These are phyloP conservation scores for Holcopasites calliopsidis DNA, from an alignment of 1,140 invertebrate genomes.

Conservation along the genomic window DNA sequence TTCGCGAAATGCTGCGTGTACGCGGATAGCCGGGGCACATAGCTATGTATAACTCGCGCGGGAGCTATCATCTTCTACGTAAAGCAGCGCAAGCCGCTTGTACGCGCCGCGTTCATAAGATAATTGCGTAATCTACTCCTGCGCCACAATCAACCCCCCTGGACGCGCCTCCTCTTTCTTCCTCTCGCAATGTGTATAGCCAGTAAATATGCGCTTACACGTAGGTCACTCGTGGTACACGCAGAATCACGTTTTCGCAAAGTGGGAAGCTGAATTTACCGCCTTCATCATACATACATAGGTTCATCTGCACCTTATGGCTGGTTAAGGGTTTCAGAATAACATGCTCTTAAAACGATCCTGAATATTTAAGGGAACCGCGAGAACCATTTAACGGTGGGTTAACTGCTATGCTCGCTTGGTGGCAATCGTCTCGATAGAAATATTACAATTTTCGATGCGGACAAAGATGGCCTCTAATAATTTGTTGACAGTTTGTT, in stretches of 20 bases:
- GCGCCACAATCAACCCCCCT: slow-evolving; percentile 68
- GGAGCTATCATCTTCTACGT: slow-evolving; percentile 53
- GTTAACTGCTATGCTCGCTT: no score
- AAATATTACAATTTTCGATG: not conserved
- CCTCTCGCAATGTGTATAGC: not conserved
- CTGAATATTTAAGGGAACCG: not conserved
- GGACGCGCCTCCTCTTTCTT: slow-evolving; percentile 20
- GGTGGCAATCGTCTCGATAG: not conserved
- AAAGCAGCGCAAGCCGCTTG: slow-evolving; percentile 60
- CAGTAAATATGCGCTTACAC: not conserved
- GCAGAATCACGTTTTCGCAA: slow-evolving; percentile 48
- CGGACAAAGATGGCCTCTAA: not conserved
- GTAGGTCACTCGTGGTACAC: slow-evolving; percentile 10
- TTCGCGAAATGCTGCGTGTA: slow-evolving; percentile 5
- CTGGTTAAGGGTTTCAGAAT: not conserved
- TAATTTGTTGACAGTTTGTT: no score
- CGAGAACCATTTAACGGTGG: not conserved
- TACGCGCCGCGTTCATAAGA: slow-evolving; percentile 71
- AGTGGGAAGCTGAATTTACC: slow-evolving; percentile 45
- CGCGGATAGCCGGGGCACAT: not conserved
- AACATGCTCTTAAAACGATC: not conserved
- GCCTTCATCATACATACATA: slow-evolving; percentile 14
- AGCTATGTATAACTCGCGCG: slow-evolving; percentile 23
- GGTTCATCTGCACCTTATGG: not conserved
- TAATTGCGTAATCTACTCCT: slow-evolving; percentile 74